Evolutionary conservation across 1,140 invertebrate species (phyloP).

Genomic region (Meteorus sp.): DNA sequence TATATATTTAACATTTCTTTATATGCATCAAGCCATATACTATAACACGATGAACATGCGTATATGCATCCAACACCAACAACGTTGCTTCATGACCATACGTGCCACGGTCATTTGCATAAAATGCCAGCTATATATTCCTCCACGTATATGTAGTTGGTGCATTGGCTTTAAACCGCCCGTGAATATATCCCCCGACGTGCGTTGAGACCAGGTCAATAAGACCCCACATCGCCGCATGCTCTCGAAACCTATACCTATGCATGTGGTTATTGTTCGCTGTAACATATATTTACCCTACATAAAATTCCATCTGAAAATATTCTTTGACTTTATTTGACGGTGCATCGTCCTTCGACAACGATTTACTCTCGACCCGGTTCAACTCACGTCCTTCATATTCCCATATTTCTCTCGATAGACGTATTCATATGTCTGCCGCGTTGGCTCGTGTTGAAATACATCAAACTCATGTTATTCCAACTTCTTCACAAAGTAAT

Average conservation of each 20-base stretch:
- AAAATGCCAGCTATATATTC: constrained; percentile 15
- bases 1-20: background rate
- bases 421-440: too few species aligned
- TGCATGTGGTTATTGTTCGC: background rate
- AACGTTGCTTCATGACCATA: constrained; percentile 11
- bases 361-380: too few species aligned
- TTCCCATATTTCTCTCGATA: too few species aligned
- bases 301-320: background rate
- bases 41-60: constrained; percentile 3
- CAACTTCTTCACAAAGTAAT: background rate
- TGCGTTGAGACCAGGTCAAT: background rate
- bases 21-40: constrained; percentile 16
- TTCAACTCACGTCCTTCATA: too few species aligned
- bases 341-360: background rate
- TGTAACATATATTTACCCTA: background rate
- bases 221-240: too few species aligned
- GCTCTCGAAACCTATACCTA: background rate
- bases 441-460: too few species aligned
- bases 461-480: background rate
- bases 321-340: background rate
- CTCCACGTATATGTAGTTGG: background rate
- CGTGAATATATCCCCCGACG: background rate
- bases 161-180: too few species aligned
- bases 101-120: constrained; percentile 23
- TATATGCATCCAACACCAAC: constrained; percentile 4